A percentile compares a stretch with the other conserved stretches of the same genome.
These are phyloP conservation scores for Ciconia maguari DNA, from an alignment of 2,113 vertebrate genomes.

Conservation along the genomic window DNA sequence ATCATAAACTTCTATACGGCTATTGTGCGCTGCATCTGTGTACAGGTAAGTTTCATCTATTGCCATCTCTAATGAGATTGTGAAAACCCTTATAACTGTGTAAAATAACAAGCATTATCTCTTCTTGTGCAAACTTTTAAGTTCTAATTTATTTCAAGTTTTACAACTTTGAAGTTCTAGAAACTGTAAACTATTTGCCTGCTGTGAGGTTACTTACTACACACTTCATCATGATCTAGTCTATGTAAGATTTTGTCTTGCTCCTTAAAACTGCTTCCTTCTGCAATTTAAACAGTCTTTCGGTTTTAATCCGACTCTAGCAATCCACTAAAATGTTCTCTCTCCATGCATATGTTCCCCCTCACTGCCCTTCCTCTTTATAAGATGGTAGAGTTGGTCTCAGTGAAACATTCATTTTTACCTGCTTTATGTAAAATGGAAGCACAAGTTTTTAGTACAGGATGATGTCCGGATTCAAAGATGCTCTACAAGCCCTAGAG, in stretches of 20 bases:
- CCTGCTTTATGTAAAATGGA: background rate
- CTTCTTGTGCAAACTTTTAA: background rate
- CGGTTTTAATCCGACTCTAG: background rate
- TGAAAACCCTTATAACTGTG: background rate
- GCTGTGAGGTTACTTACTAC: background rate
- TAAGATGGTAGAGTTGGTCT: background rate
- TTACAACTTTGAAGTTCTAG: background rate
- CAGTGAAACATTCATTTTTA: background rate
- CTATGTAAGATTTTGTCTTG: background rate
- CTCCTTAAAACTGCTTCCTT: background rate
- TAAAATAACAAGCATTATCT: background rate
- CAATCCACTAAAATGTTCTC: background rate
- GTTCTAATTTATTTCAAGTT: background rate
- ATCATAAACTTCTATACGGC: background rate
- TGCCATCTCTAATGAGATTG: background rate
- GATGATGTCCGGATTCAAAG: background rate
- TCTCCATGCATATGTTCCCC: background rate
- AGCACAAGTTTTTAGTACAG: background rate
- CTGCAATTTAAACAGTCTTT: background rate
- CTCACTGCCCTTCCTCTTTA: background rate
- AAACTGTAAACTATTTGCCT: background rate
- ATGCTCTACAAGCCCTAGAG: background rate
- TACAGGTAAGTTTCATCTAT: background rate
- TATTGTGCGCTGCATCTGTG: background rate
- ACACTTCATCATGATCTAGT: background rate